Conservation (phyloP, 2,797 vertebrate species). For the Rhinella marina region DNA sequence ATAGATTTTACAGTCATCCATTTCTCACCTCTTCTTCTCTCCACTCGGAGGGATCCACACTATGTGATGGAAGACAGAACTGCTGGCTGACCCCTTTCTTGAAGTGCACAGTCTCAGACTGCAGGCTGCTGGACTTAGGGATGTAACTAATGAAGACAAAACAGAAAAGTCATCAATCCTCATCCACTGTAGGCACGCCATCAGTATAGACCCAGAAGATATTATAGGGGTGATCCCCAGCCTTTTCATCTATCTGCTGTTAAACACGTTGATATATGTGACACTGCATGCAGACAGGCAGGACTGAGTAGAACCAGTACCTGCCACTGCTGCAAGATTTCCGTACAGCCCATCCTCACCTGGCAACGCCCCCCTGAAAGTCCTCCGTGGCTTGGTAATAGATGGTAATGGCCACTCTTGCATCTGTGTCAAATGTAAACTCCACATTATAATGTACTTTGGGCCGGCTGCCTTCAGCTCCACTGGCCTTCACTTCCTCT, state of each 20-base stretch:
- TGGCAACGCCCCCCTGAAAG: slow-evolving; percentile 91
- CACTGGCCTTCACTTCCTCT: slow-evolving; percentile 88
- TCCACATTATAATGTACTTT: slow-evolving; percentile 93
- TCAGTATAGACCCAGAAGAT: not conserved
- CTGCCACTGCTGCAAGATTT: not conserved
- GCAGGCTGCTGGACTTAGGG: slow-evolving; percentile 89
- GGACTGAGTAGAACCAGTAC: too few species aligned
- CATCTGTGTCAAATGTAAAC: slow-evolving; percentile 95
- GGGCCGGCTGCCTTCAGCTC: slow-evolving; percentile 81
- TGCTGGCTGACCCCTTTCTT: slow-evolving; percentile 95
- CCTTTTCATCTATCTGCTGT: too few species aligned
- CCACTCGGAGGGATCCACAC: slow-evolving; percentile 94
- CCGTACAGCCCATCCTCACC: slow-evolving; percentile 73
- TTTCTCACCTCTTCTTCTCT: slow-evolving; percentile 89
- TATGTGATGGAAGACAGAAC: slow-evolving; percentile 96
- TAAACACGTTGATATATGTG: not conserved
- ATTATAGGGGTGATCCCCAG: not conserved
- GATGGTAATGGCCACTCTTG: slow-evolving; percentile 95
- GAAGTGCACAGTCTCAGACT: slow-evolving; percentile 95
- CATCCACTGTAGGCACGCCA: not conserved
- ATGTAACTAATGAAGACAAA: slow-evolving; percentile 79
- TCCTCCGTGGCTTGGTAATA: slow-evolving; percentile 98
- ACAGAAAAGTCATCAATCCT: not conserved
- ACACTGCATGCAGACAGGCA: not conserved
- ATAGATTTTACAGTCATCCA: not conserved